Base-by-base conservation (phyloP, 2,888 invertebrate genomes). In the Crematogaster levior region DNA sequence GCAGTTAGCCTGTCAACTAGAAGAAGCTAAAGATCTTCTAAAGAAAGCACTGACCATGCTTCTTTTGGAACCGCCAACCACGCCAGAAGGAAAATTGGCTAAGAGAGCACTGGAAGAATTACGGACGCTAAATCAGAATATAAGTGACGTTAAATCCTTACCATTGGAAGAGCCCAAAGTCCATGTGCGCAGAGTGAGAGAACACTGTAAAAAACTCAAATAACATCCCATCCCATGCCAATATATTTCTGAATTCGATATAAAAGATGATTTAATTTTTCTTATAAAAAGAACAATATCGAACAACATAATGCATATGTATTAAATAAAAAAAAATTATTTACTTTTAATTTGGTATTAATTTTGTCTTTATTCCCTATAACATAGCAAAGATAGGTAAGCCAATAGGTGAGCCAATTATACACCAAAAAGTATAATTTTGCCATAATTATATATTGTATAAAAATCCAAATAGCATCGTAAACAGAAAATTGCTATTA, bases 81-180 rank as follows among this genome's bases (percentile, higher is more conserved):
- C 97, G 24, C 97, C 97, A 0, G 97, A 97, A 94, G 97, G 97
- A 0, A 95, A 96, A 89, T 92, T 97, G 37, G 96, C 97, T 6
- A 96, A 96, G 73, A 96, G 96, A 86, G 97, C 97, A n/a, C 93
- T 97, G 24, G 95, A 95, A 81, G 96, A 97, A 89, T 95, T 97
- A 79, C 96, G 96, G 90, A 95, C 95, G 0, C 91, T 97, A 37
- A 95, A 96, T 90, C 94, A 94, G 21, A 96, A 95, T 9, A 95
- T 96, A 90, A 92, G 83, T 10, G 93, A 93, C 43, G 88, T 91
- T 2, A 89, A 86, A 79, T 83, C 84, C 0, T 80, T 91, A 63
- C 79, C 70, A 27, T 48, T 12, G 1, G 21, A 53, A 21, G 37
- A 53, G 27, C 46, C 15, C 24, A 87, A 30, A 15, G 46, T 18